Conservation (phyloP, 2,113 vertebrate genomes). For the Octodon degus region DNA sequence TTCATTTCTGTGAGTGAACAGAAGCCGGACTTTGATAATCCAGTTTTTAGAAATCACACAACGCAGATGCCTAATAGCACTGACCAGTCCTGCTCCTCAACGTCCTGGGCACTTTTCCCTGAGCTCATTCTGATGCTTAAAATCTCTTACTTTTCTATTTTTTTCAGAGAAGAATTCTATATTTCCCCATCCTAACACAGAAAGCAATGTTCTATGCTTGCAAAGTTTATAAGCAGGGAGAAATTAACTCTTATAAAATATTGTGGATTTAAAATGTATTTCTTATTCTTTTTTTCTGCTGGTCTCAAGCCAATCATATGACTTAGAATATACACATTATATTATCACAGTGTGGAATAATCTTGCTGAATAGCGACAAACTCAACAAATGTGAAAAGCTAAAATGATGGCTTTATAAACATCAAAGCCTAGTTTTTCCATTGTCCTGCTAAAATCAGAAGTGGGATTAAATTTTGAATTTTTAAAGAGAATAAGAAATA, state of each 20-base stretch:
- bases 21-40: not conserved
- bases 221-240: not conserved
- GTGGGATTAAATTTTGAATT: not conserved
- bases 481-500: too few relatives aligned
- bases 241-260: conserved; percentile 15
- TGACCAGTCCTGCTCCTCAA: not conserved
- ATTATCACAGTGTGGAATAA: conserved; percentile 6
- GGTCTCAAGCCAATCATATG: not conserved
- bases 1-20: not conserved
- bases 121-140: not conserved
- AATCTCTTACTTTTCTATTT: not conserved
- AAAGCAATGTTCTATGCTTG: conserved; percentile 44
- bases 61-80: not conserved
- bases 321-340: not conserved
- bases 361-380: conserved; percentile 56
- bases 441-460: conserved; percentile 56
- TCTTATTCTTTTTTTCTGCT: not conserved
- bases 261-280: not conserved
- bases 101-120: not conserved
- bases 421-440: not conserved
- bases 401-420: not conserved
- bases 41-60: not conserved
- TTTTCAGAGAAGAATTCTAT: not conserved
- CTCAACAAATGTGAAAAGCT: conserved; percentile 59
- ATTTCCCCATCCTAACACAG: not conserved